Percentiles rank a stretch among this genome's conserved stretches.
Conservation (phyloP, 2,888 invertebrate genomes). For the Plebejus melissa region DNA sequence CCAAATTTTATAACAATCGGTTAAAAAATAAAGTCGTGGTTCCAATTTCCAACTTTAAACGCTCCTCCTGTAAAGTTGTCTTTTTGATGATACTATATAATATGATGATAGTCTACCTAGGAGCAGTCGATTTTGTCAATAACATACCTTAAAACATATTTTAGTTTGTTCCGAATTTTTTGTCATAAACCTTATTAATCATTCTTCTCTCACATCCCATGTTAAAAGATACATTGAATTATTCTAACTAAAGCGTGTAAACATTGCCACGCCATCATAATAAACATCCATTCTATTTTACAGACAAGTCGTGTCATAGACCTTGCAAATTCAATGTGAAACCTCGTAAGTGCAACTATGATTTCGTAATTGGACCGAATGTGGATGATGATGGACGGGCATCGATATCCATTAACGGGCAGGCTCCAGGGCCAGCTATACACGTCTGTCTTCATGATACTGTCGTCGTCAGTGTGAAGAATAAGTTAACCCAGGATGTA, state of each 20-base stretch:
- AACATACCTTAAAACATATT: too few relatives aligned
- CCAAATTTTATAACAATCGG: too few relatives aligned
- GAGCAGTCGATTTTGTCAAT: too few relatives aligned
- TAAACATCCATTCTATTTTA: slow-evolving; percentile 36
- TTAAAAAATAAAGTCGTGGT: too few relatives aligned
- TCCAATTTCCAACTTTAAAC: too few relatives aligned
- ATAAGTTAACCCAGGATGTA: slow-evolving; percentile 83
- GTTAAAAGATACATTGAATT: background rate
- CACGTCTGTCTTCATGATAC: slow-evolving; percentile 86
- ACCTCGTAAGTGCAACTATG: slow-evolving; percentile 62
- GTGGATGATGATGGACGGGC: slow-evolving; percentile 53
- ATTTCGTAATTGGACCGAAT: slow-evolving; percentile 60
- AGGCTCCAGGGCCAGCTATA: slow-evolving; percentile 74
- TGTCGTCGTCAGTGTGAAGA: slow-evolving; percentile 85
- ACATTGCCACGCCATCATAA: background rate
- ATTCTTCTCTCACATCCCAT: too few relatives aligned
- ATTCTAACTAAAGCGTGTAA: background rate
- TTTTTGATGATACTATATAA: too few relatives aligned
- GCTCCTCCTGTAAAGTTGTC: too few relatives aligned
- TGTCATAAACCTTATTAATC: too few relatives aligned
- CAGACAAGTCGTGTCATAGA: slow-evolving; percentile 67
- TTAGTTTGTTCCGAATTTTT: too few relatives aligned
- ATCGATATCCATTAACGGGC: slow-evolving; percentile 58
- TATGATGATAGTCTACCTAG: too few relatives aligned
- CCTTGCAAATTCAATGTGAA: slow-evolving; percentile 75